phyloP scores from a whole-genome alignment of 2,797 vertebrate species.

The Trachurus trachurus region DNA sequence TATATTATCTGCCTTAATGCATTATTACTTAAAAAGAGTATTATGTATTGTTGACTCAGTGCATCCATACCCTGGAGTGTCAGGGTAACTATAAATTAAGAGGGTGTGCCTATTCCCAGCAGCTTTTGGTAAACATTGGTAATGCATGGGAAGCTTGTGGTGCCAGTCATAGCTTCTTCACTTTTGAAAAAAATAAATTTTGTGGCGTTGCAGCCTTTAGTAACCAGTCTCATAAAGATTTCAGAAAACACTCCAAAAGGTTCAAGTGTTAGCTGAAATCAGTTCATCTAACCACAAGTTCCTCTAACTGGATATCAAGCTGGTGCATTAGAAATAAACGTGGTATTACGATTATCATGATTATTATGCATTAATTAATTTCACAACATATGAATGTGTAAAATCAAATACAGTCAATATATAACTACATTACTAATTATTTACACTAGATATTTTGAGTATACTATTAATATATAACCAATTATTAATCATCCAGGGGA shows the following conservation, averaged over 20 bases:
- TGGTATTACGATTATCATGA: too few species aligned
- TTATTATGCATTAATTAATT: too few species aligned
- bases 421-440: too few species aligned
- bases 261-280: background rate
- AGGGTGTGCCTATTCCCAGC: background rate
- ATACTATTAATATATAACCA: too few species aligned
- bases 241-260: background rate
- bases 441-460: too few species aligned
- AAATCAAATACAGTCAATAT: too few species aligned
- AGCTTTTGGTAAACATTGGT: background rate
- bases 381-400: too few species aligned
- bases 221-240: background rate
- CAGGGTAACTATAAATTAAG: slow-evolving; percentile 14
- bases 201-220: background rate
- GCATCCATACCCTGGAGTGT: background rate
- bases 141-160: background rate
- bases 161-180: background rate
- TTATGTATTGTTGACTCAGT: too few species aligned
- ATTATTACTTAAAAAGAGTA: background rate
- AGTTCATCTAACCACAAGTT: background rate
- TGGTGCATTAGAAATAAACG: background rate
- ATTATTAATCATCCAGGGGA: too few species aligned
- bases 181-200: background rate
- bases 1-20: background rate
- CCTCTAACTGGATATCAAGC: background rate